phyloP scores from a whole-genome alignment of 2,113 vertebrate species.

The Chaenogobius annularis region DNA sequence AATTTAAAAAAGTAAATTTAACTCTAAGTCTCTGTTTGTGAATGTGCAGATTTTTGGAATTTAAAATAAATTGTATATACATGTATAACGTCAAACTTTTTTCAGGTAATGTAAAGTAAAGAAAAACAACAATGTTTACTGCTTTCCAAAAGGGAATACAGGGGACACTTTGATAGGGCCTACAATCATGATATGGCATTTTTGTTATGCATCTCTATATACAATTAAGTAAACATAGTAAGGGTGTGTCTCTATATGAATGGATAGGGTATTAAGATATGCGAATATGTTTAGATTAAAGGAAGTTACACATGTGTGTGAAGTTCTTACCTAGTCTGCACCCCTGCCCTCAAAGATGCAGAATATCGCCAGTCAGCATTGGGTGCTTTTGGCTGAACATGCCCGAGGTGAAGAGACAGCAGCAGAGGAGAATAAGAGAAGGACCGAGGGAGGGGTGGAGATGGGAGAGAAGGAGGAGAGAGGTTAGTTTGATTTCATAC shows the following conservation, averaged over 20 bases:
- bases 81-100: too few relatives aligned
- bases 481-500: slow-evolving; percentile 67
- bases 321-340: slow-evolving; percentile 89
- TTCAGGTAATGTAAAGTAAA: too few relatives aligned
- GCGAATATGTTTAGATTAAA: slow-evolving; percentile 20
- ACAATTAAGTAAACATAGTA: neutral
- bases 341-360: slow-evolving; percentile 92
- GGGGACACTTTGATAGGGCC: neutral
- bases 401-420: slow-evolving; percentile 42
- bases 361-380: slow-evolving; percentile 99
- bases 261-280: neutral
- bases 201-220: too few relatives aligned
- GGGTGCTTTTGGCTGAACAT: slow-evolving; percentile 89
- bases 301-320: slow-evolving; percentile 44
- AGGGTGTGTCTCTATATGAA: neutral
- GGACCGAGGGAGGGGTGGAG: slow-evolving; percentile 16
- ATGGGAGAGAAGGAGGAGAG: slow-evolving; percentile 11
- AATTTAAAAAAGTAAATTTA: neutral
- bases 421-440: neutral
- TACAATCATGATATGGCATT: too few relatives aligned
- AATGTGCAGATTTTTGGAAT: neutral
- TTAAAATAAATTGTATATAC: neutral
- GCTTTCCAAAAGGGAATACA: neutral
- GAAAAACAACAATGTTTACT: neutral
- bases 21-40: neutral